Base-by-base conservation (phyloP, 2,888 invertebrate species). In the Cyrtodaria siliqua region DNA sequence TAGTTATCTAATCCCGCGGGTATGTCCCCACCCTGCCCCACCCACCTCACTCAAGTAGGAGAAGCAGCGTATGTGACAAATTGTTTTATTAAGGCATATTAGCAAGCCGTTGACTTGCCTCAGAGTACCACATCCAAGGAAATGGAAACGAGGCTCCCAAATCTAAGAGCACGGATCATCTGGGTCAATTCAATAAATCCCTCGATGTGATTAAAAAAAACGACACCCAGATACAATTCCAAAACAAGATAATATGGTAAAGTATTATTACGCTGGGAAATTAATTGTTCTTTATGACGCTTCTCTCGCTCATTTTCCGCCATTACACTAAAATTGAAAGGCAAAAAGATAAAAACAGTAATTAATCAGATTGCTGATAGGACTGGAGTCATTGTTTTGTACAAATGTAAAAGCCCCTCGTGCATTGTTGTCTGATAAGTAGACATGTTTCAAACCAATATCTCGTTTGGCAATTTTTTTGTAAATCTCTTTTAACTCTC, bases 401-500 rank as follows among this genome's bases (percentile, higher is more conserved):
- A 73, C 78, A 73, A 73, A 59, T 72, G 68, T 60, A 68, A 57
- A 42, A 49, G 44, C 63, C 78, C 68, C 78, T 12, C 26, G 78
- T 53, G 72, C 20, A 50, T 64, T 64, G 72, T 68, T 55, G 24
- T 33, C 49, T 38, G 72, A 72, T 72, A 53, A 72, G 60, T n/a
- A 68, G 49, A 56, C 67, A 60, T 68, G 63, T 64, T 66, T 68
- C 44, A 69, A 47, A 62, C 62, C 56, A 74, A 47, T 62, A 55
- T 70, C 53, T 66, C 67, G 49, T 52, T 68, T 72, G 57, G 53
- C 49, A 64, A 63, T 61, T 49, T 33, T 33, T 62, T 55, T 40
- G 47, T 68, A 78, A 78, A 73, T 72, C 72, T 69, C 68, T 63
- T 44, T 18, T 44, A 74, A 74, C 74, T 68, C 67, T 59, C 49